Conservation (phyloP, 37 sponge, comb jelly and placozoan genomes). For the Geodia barretti region DNA sequence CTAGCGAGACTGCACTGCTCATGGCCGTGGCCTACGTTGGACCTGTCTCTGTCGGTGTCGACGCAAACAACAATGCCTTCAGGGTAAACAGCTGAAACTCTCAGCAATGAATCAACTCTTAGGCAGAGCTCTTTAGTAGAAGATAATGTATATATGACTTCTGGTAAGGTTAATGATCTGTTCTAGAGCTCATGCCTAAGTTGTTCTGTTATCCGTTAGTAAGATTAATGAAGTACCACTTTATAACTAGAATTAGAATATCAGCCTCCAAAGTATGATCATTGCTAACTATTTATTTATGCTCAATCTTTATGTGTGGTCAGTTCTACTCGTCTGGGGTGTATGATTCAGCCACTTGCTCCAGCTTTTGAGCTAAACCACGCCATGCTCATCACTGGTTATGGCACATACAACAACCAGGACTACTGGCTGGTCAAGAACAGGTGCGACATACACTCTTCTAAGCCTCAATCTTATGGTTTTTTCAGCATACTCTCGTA, state of each 20-base stretch:
- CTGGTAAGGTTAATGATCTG: too few species aligned
- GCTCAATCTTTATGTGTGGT: not conserved
- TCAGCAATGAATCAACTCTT: too few species aligned
- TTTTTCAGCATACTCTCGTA: too few species aligned
- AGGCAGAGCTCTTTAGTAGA: too few species aligned
- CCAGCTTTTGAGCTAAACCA: slow-evolving; percentile 27
- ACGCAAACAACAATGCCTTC: slow-evolving; percentile 46
- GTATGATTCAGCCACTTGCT: slow-evolving; percentile 38
- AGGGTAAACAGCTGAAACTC: slow-evolving; percentile 9
- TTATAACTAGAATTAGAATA: too few species aligned
- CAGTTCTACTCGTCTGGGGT: slow-evolving; percentile 61
- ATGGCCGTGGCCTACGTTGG: slow-evolving; percentile 69
- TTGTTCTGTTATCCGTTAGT: too few species aligned
- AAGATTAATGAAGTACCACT: too few species aligned
- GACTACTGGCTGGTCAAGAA: slow-evolving; percentile 66
- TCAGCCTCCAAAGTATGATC: too few species aligned
- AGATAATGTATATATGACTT: too few species aligned
- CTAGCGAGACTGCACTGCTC: slow-evolving; percentile 48
- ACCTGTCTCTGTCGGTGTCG: slow-evolving; percentile 72
- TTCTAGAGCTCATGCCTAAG: too few species aligned
- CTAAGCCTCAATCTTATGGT: not conserved
- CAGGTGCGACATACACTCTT: not conserved
- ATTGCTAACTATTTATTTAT: too few species aligned
- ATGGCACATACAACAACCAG: slow-evolving; percentile 37
- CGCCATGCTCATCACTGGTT: slow-evolving; percentile 50